phyloP scores from a whole-genome alignment of 2,113 vertebrate species.

The Sander lucioperca region DNA sequence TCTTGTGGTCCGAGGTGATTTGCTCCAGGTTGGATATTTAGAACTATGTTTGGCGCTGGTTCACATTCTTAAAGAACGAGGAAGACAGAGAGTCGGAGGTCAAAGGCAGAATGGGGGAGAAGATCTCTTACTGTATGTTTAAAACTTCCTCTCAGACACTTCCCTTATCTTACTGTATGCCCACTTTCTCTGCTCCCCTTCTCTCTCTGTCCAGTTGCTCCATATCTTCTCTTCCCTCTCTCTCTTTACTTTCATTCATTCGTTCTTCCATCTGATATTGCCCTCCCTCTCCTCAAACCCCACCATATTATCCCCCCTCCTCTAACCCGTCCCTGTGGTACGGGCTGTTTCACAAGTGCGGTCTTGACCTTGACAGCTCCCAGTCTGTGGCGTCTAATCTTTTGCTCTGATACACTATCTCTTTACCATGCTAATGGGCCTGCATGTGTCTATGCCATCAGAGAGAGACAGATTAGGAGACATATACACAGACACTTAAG shows the following conservation, averaged over 20 bases:
- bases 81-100: not conserved
- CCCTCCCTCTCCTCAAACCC: conserved; percentile 27
- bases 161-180: conserved; percentile 42
- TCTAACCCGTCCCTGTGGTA: conserved; percentile 54
- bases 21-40: conserved; percentile 89
- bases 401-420: conserved; percentile 82
- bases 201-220: conserved; percentile 1
- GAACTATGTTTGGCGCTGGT: conserved; percentile 83
- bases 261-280: conserved; percentile 43
- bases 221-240: conserved; percentile 5
- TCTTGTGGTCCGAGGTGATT: conserved; percentile 87
- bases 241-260: conserved; percentile 36
- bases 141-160: conserved; percentile 40
- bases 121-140: conserved; percentile 17
- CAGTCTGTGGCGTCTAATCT: conserved; percentile 83
- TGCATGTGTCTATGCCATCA: conserved; percentile 76
- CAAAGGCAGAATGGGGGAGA: not conserved
- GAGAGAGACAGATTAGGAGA: conserved; percentile 77
- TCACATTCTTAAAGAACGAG: conserved; percentile 78
- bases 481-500: conserved; percentile 47
- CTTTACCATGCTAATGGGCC: conserved; percentile 84
- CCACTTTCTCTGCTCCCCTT: conserved; percentile 12
- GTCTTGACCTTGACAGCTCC: conserved; percentile 85
- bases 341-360: conserved; percentile 80
- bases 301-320: conserved; percentile 32